Base-by-base conservation (phyloP, 2,113 vertebrate species). In the Sakesphorus luctuosus region DNA sequence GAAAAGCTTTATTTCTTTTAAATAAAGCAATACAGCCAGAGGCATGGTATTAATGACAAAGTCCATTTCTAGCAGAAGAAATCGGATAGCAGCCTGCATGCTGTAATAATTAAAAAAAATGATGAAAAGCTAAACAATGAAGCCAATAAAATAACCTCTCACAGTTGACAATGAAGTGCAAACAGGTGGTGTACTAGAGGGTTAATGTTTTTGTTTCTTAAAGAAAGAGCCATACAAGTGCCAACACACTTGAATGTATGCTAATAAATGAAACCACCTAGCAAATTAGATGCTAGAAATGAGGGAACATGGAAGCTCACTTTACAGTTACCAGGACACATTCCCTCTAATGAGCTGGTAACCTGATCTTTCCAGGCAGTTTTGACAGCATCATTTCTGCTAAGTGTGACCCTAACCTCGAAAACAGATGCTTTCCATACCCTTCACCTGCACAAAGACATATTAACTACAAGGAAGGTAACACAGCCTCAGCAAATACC, bases 131-230 rank as follows among this genome's bases (percentile, higher is more conserved):
- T 94, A 95, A 87, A 97, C 89, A 97, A 96, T 78, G 84, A 85
- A 78, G 79, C 67, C 85, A 90, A 94, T 97, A 94, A 96, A 96
- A 93, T 89, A 92, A 93, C 17, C 47, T 53, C 74, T 96, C 87
- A 75, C 53, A 91, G 91, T 91, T 92, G 87, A 97, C 96, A 97
- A 96, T 95, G 92, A 97, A 97, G 93, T 97, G 96, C 96, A 97
- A 98, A 97, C 97, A 98, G 97, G 97, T 98, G 97, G 97, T 96
- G 76, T 87, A 78, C 86, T 91, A 84, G 58, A 87, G 87, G 78
- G 95, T 97, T 97, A 94, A 96, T 93, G 96, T 94, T 97, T 98
- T 97, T 97, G 91, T 97, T 97, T 94, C 84, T 61, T 81, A 82
- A 86, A 94, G 65, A 95, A 95, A 95, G 90, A 90, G 35, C 31